phyloP scores from a whole-genome alignment of 2,797 vertebrate genomes.

The Sebastes wilsoni region DNA sequence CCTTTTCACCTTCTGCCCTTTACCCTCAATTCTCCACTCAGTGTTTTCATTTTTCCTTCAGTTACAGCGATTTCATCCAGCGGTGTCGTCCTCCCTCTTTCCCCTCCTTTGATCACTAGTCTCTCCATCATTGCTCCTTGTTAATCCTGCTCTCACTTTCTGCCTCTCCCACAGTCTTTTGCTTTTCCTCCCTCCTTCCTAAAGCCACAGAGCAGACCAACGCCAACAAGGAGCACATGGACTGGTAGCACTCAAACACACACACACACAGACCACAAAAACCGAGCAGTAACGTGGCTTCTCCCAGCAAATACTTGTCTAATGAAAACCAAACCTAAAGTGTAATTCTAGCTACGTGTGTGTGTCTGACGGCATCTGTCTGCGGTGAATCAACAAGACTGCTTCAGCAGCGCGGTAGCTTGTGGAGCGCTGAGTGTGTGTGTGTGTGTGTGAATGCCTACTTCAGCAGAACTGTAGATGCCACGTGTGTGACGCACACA shows the following conservation, averaged over 20 bases:
- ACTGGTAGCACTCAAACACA: conserved; percentile 36
- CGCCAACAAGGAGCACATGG: conserved; percentile 40
- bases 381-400: conserved; percentile 44
- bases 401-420: conserved; percentile 36
- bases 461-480: conserved; percentile 38
- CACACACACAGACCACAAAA: conserved; percentile 43
- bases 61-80: conserved; percentile 27
- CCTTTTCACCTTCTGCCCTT: conserved; percentile 51
- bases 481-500: conserved; percentile 27
- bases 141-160: conserved; percentile 36
- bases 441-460: conserved; percentile 7
- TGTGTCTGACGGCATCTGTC: conserved; percentile 40
- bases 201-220: conserved; percentile 34
- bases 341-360: conserved; percentile 38
- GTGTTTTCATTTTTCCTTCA: conserved; percentile 41
- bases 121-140: conserved; percentile 15
- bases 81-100: conserved; percentile 10
- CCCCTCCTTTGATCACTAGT: conserved; percentile 45
- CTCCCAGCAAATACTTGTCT: conserved; percentile 63
- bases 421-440: conserved; percentile 2
- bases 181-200: conserved; percentile 23
- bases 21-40: conserved; percentile 13
- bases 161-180: conserved; percentile 26
- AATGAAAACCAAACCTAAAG: conserved; percentile 64
- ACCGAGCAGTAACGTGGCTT: conserved; percentile 40